Evolutionary conservation across 2,888 invertebrate species (phyloP).

Genomic region (Xanthia icteritia): DNA sequence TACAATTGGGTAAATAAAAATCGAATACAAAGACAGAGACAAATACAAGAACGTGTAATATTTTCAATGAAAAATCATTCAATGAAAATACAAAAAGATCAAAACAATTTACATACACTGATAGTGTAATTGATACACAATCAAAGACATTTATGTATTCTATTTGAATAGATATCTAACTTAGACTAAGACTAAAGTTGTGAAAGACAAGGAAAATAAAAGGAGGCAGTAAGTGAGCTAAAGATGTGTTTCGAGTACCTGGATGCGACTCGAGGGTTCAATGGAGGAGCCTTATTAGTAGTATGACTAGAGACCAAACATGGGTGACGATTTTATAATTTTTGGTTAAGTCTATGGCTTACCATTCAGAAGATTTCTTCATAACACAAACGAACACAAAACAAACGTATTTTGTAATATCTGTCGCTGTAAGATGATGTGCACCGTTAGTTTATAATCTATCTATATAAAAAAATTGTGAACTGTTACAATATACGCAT

Average conservation of each 20-base stretch:
- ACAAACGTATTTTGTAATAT: neutral
- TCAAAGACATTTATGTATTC: neutral
- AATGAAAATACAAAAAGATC: neutral
- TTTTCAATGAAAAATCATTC: no score
- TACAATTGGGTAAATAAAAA: slow-evolving; percentile 23
- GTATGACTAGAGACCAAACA: no score
- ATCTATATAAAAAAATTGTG: no score
- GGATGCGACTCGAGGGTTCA: no score
- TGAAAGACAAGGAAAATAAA: neutral
- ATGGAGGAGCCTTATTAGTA: no score
- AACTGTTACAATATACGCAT: no score
- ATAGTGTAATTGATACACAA: neutral
- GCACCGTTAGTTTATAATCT: no score
- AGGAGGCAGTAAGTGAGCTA: neutral
- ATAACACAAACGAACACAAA: no score
- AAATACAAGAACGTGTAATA: neutral
- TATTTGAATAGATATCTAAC: neutral
- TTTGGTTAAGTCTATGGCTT: neutral
- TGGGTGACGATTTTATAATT: no score
- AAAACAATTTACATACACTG: neutral
- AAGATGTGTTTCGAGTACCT: no score
- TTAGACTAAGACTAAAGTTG: neutral
- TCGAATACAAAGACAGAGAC: neutral
- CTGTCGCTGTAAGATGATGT: no score
- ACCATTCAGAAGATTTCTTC: neutral